Base-by-base conservation (phyloP, 2,888 invertebrate genomes). In the Epiblema foenella region DNA sequence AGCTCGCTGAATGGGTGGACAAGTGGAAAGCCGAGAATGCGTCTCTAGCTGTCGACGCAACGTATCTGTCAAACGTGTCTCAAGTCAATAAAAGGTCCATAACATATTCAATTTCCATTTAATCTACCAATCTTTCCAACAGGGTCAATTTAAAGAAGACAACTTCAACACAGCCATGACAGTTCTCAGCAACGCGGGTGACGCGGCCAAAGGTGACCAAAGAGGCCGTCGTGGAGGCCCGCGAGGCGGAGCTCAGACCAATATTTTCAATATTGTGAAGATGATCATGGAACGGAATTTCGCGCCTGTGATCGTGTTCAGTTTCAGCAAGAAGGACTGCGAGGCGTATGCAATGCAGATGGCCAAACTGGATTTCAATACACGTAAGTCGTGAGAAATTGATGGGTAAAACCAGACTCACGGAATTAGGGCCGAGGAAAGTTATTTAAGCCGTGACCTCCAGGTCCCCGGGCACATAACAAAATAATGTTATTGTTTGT, bases 201-300 rank as follows among this genome's bases (percentile, higher is more conserved):
- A 98, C 77, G 97, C 96, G 0, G 96, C 96, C 1, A 97, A 97
- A 83, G 97, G 97, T 0, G 98, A 98, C 83, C 95, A 95, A 78
- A 94, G 95, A 69, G 97, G 98, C 0, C 94, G 97, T 0, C 95
- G 95, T 78, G 97, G 97, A 0, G 98, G 97, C 17, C 86, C 95
- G 3, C 94, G 94, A 11, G 94, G 95, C 52, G 94, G 94, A 78
- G 95, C 94, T 1, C 95, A 95, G 77, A 96, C 98, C 0, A 98
- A 98, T 83, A 98, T 99, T 79, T 98, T 98, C 84, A 99, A 99
- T 93, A 98, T 99, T 74, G 97, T 99, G 20, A 98, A 99, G 89
- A 99, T 99, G 98, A 98, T 99, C 52, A 98, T 99, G 98, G 99
- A 99, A 84, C 94, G 98, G 29, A 98, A 98, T 87, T 98, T 99